Conservation (phyloP, 1,140 invertebrate species). For the Drosophila mauritiana region DNA sequence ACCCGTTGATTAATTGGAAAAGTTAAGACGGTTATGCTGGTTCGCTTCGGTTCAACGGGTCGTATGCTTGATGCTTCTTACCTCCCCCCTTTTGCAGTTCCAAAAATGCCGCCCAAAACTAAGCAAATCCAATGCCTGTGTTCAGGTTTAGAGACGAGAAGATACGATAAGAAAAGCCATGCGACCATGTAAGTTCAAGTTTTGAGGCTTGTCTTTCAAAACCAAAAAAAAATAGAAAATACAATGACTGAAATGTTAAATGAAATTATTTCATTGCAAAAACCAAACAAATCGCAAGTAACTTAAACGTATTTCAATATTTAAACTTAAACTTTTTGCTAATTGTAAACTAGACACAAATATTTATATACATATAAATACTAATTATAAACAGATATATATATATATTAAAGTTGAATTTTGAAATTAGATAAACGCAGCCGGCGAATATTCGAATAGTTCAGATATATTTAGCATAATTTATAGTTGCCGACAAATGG, state of each 20-base stretch:
- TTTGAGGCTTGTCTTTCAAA: conserved; percentile 24
- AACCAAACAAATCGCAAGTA: conserved; percentile 49
- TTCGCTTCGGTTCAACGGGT: conserved; percentile 39
- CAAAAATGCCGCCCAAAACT: conserved; percentile 44
- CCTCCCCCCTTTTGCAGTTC: not conserved
- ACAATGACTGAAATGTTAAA: conserved; percentile 79
- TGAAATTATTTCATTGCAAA: conserved; percentile 72
- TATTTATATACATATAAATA: conserved; percentile 42
- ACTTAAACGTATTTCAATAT: conserved; percentile 64
- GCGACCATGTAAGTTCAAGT: conserved; percentile 45
- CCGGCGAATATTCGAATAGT: conserved; percentile 36
- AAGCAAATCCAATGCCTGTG: conserved; percentile 75
- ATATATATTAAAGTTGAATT: conserved; percentile 71
- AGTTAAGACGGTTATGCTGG: conserved; percentile 50
- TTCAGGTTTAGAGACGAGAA: conserved; percentile 15
- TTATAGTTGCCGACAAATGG: conserved; percentile 49
- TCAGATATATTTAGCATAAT: conserved; percentile 55
- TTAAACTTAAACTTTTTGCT: conserved; percentile 59
- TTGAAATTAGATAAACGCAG: conserved; percentile 50
- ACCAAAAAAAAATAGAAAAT: conserved; percentile 10
- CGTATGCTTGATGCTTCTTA: conserved; percentile 28
- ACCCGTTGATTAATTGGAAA: conserved; percentile 69
- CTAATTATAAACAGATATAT: conserved; percentile 14
- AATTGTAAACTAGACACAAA: conserved; percentile 61
- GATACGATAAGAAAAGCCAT: conserved; percentile 46